Conservation (phyloP, 2,888 invertebrate genomes). For the Macrophya alboannulata region DNA sequence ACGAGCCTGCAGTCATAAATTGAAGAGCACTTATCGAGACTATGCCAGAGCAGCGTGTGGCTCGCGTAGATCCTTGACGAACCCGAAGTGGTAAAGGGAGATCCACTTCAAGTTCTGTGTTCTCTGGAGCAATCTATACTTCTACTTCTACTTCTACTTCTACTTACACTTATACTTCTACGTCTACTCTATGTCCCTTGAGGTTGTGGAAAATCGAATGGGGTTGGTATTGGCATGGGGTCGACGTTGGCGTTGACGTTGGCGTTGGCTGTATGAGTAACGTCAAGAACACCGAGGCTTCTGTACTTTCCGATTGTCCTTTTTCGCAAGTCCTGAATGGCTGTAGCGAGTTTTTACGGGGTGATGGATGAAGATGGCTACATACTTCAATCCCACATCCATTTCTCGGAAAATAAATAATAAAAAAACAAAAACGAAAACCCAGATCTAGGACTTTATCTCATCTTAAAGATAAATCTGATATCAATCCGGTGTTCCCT, state of each 20-base stretch:
- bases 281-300: neutral
- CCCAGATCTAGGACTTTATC: neutral
- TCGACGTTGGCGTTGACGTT: neutral
- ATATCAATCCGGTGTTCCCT: neutral
- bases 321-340: neutral
- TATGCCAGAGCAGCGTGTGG: conserved; percentile 16
- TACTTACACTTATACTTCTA: neutral
- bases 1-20: conserved; percentile 3
- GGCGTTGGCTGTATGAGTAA: neutral
- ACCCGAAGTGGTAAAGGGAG: conserved; percentile 51
- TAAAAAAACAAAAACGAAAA: neutral
- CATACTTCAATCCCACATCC: neutral
- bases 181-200: neutral
- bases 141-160: conserved; percentile 9
- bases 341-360: conserved; percentile 16
- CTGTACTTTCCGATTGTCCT: conserved; percentile 7
- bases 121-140: conserved; percentile 45
- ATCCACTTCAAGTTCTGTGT: conserved; percentile 42
- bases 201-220: conserved; percentile 3
- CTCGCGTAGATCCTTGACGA: conserved; percentile 46
- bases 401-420: neutral
- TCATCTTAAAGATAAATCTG: neutral
- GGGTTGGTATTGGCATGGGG: neutral
- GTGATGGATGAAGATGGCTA: conserved; percentile 14
- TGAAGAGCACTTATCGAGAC: conserved; percentile 41